These are phyloP conservation scores for Perizoma flavofasciatum DNA, from an alignment of 2,888 invertebrate genomes.

Conservation along the genomic window DNA sequence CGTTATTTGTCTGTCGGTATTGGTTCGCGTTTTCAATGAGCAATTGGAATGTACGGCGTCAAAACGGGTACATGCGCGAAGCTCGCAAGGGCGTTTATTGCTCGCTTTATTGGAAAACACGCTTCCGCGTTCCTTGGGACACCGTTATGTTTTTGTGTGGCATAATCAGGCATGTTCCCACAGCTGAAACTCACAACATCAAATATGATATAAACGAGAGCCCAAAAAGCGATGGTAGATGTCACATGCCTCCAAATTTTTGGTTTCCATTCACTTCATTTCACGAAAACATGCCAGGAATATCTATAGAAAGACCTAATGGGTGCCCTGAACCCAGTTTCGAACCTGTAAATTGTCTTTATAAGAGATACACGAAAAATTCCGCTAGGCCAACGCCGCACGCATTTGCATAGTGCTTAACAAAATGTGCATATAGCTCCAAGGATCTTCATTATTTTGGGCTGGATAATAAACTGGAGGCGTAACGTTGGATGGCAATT, in stretches of 20 bases:
- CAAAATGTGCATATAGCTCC: constrained; percentile 40
- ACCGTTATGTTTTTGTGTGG: constrained; percentile 52
- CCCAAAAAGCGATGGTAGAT: too few species aligned
- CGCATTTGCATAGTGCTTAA: constrained; percentile 55
- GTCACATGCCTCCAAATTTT: too few species aligned
- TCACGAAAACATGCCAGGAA: too few species aligned
- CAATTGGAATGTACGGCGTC: constrained; percentile 55
- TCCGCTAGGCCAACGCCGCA: background rate
- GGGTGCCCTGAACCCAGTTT: too few species aligned
- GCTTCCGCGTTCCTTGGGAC: constrained; percentile 71
- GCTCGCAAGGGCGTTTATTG: constrained; percentile 66
- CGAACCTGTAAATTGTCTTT: too few species aligned
- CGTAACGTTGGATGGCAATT: constrained; percentile 27
- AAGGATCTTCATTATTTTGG: constrained; percentile 44
- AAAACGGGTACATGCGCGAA: constrained; percentile 35
- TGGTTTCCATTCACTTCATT: too few species aligned
- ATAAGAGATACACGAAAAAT: too few species aligned
- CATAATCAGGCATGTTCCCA: constrained; percentile 1
- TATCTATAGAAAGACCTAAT: too few species aligned
- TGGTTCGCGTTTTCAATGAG: constrained; percentile 42
- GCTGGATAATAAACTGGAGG: constrained; percentile 28
- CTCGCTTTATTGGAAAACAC: constrained; percentile 73
- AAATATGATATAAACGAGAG: too few species aligned
- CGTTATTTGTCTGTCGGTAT: constrained; percentile 21
- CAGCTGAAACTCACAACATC: too few species aligned